Evolutionary conservation across 2,113 vertebrate species (phyloP).

Genomic region (Spilogale gracilis): DNA sequence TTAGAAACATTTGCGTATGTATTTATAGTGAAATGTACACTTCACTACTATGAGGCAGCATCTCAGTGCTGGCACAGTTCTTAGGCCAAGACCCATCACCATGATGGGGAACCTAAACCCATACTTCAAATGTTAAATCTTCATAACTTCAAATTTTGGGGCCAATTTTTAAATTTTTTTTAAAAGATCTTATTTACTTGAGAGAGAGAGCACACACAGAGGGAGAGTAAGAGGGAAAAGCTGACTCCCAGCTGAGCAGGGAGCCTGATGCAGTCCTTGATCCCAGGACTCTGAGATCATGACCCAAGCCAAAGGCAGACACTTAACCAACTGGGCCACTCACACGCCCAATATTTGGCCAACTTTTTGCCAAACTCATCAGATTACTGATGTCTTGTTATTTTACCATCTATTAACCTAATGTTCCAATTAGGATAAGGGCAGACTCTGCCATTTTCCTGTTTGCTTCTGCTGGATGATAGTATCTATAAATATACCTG

Average conservation of each 20-base stretch:
- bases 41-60: not conserved
- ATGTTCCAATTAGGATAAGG: slow-evolving; percentile 25
- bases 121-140: not conserved
- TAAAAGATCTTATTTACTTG: too few species aligned
- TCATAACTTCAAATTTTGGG: too few species aligned
- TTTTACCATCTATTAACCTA: slow-evolving; percentile 39
- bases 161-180: too few species aligned
- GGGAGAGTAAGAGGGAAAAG: too few species aligned
- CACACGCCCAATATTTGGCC: not conserved
- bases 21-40: not conserved
- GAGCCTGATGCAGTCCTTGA: too few species aligned
- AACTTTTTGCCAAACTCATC: slow-evolving; percentile 34
- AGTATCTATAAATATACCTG: not conserved
- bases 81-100: not conserved
- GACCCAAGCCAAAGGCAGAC: too few species aligned
- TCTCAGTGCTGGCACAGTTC: not conserved
- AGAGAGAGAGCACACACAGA: too few species aligned
- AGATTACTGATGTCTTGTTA: slow-evolving; percentile 13
- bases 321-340: too few species aligned
- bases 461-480: slow-evolving; percentile 7
- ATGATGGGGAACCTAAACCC: not conserved
- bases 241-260: too few species aligned
- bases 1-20: not conserved
- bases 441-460: not conserved
- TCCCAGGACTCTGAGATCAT: too few species aligned